Evolutionary conservation across 2,113 vertebrate genomes (phyloP), one percentile per base, ranked within the genome.

Genomic region (Phrynocephalus versicolor): DNA sequence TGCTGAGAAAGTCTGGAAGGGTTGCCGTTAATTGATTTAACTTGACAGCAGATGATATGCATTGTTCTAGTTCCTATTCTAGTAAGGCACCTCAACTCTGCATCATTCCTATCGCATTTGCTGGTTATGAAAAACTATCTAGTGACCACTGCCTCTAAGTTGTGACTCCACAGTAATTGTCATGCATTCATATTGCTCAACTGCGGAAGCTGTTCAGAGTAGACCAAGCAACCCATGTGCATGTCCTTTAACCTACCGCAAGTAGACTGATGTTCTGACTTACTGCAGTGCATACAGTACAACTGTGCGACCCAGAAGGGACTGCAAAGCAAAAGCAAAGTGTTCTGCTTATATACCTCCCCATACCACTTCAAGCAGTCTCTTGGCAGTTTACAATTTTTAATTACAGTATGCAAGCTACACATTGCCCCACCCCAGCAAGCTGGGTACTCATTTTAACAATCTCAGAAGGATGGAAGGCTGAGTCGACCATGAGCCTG

Each of bases 131-230:
- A 51, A 30, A 23, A 19, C 33, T 60, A 25, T 60, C 60, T 62
- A 6, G 3, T n/a, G 65, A 80, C 30, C 27, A 39, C 27, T 41
- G 6, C 25, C 15, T 45, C 60, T 33, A 57, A 55, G 10, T 51
- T 25, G 6, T n/a, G 3, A 67, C 33, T 15, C 51, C 33, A 58
- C 21, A 76, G 15, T 8, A 8, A 62, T 21, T 12, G 16, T 19
- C 75, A 18, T 79, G 64, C 27, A 88, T 55, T 1, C 77, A 25
- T 76, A 85, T 73, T 85, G 35, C 18, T 21, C 83, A 90, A 85
- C 35, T 82, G 0, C 0, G 45, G 27, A 90, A 84, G 73, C 16
- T 51, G 7, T 15, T 85, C 30, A 57, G 84, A 79, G 16, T 73
- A 84, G 83, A 39, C 27, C 6, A 51, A 9, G 21, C 51, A 77